Evolutionary conservation across 2,113 vertebrate genomes (phyloP), one percentile per base, ranked within the genome.

Genomic region (Alligator sinensis): DNA sequence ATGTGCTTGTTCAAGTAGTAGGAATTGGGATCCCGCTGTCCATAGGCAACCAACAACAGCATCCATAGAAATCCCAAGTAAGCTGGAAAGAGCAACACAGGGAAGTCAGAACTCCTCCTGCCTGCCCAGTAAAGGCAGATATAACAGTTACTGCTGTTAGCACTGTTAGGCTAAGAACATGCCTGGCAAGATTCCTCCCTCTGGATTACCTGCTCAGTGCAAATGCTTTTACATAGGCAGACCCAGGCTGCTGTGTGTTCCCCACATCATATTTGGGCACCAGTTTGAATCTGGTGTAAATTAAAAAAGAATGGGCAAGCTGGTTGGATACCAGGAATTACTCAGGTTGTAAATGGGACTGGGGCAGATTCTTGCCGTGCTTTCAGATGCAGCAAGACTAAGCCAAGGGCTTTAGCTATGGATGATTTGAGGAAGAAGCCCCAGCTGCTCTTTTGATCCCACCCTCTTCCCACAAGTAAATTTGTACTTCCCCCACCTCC

Each of bases 61-160:
- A 99, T 98, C 99, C 99, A 99, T 96, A 99, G 97, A 96, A 99
- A 99, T 16, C 99, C 99, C 58, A 98, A 54, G 75, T 99, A 99
- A 4, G 97, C 99, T 99, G 97, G 66, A 97, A 96, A 91, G 82
- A 64, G 21, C 16, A 85, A n/a, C 7, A 58, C 6, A 16, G 1
- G 64, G 72, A 95, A 72, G 47, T 86, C 82, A 94, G 90, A 64
- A n/a, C 75, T 78, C 86, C 30, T 24, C 38, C 38, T 30, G 22
- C 58, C 78, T 55, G 34, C 80, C 90, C 58, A 61, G 77, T 90
- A 81, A 3, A 83, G 38, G 59, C 14, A n/a, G 54, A 24, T 19
- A 27, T 24, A 70, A 66, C 75, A 61, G n/a, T 87, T 90, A 58
- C 25, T 77, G 62, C 84, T 94, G 68, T 54, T 86, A 60, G 83